These are phyloP conservation scores for Apostichopus californicus DNA, from an alignment of 35 echinoderm and acorn worm species.

Conservation along the genomic window DNA sequence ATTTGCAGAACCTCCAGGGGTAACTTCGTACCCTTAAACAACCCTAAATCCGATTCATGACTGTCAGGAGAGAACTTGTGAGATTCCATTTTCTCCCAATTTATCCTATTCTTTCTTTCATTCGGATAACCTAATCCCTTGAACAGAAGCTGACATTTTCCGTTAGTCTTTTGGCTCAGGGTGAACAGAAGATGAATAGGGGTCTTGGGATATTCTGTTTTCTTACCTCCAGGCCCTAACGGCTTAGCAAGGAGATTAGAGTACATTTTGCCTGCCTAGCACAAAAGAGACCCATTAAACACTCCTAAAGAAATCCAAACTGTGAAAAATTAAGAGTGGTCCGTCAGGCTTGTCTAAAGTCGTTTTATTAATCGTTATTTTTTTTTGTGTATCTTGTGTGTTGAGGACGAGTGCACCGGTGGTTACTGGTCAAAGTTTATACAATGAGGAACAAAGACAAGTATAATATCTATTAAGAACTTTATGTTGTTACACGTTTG, in stretches of 20 bases:
- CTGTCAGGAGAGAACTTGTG: slow-evolving; percentile 1
- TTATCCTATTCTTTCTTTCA: background rate
- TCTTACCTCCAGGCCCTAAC: slow-evolving; percentile 11
- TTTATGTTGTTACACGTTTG: too few relatives aligned
- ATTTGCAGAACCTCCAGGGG: slow-evolving; percentile 20
- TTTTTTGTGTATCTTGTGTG: too few relatives aligned
- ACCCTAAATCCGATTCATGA: slow-evolving; percentile 2
- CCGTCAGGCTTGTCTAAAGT: background rate
- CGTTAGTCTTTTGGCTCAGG: background rate
- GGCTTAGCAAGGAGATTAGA: slow-evolving; percentile 21
- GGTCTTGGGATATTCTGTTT: slow-evolving; percentile 9
- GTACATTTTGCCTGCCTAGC: background rate
- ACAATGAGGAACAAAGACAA: too few relatives aligned
- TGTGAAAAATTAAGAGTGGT: slow-evolving; percentile 3
- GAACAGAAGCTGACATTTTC: slow-evolving; percentile 21
- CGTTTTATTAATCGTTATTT: background rate
- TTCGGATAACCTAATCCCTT: background rate
- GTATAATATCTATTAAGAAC: too few relatives aligned
- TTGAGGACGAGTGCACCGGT: too few relatives aligned
- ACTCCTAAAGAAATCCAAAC: background rate
- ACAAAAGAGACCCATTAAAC: slow-evolving; percentile 15
- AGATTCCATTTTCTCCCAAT: background rate
- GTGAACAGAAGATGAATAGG: background rate
- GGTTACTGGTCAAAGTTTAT: too few relatives aligned
- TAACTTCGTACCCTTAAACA: slow-evolving; percentile 13